These are phyloP conservation scores for Dinocampus coccinellae DNA, from an alignment of 2,888 invertebrate genomes.

Conservation along the genomic window DNA sequence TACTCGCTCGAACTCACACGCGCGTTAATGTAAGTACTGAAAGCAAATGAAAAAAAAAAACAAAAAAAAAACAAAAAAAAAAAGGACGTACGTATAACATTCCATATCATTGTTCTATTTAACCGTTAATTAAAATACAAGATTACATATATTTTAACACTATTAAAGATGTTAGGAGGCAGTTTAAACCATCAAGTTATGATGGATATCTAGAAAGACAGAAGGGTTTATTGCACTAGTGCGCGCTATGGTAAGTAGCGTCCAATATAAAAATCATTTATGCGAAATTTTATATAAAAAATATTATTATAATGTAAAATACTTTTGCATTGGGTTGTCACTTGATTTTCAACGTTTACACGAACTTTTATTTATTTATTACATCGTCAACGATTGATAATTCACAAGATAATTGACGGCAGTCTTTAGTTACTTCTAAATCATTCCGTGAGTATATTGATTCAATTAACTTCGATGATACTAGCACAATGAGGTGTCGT, in stretches of 20 bases:
- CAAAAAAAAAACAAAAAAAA: no score
- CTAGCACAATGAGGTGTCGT: background rate
- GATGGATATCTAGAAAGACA: constrained; percentile 29
- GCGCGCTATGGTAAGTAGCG: constrained; percentile 51
- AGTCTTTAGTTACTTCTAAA: background rate
- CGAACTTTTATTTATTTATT: background rate
- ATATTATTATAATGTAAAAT: background rate
- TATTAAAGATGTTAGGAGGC: constrained; percentile 25
- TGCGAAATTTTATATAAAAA: constrained; percentile 7
- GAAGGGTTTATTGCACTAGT: constrained; percentile 37
- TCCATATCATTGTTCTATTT: constrained; percentile 64
- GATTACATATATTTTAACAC: constrained; percentile 48
- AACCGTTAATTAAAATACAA: constrained; percentile 62
- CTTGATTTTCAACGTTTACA: background rate
- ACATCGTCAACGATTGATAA: background rate
- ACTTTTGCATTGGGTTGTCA: constrained; percentile 4
- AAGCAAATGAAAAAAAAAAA: constrained; percentile 52
- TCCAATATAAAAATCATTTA: constrained; percentile 18
- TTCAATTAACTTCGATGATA: background rate
- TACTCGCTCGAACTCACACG: constrained; percentile 64
- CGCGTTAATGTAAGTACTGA: constrained; percentile 70
- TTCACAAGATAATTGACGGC: background rate
- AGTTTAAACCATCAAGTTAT: constrained; percentile 18
- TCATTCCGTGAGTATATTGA: constrained; percentile 26
- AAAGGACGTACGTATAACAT: constrained; percentile 68